phyloP scores from a whole-genome alignment of 1,140 invertebrate species.

The Saccostrea echinata region DNA sequence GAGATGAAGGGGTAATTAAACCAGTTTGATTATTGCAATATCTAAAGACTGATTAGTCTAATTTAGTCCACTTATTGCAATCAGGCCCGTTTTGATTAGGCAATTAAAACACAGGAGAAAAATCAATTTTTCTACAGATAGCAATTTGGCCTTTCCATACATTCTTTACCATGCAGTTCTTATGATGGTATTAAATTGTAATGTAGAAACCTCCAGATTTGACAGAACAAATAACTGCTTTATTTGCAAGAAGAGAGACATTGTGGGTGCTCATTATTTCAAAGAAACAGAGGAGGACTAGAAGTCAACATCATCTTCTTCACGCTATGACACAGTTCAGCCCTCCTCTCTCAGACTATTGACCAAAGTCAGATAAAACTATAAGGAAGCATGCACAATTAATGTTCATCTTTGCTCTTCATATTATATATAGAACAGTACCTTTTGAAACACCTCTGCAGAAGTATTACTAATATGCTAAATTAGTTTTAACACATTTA shows the following conservation, averaged over 20 bases:
- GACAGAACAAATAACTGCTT: constrained; percentile 23
- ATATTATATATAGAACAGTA: not conserved
- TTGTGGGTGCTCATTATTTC: not conserved
- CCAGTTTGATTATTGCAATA: constrained; percentile 45
- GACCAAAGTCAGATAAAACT: constrained; percentile 12
- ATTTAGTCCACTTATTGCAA: constrained; percentile 44
- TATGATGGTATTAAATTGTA: constrained; percentile 43
- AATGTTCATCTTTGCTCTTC: not conserved
- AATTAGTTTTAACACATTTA: constrained; percentile 27
- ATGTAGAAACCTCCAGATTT: constrained; percentile 29
- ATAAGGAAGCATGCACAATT: constrained; percentile 24
- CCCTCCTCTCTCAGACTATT: not conserved
- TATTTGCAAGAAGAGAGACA: constrained; percentile 26
- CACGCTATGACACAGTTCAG: not conserved
- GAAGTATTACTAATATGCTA: not conserved
- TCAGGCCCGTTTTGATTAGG: constrained; percentile 46
- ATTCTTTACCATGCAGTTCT: constrained; percentile 19
- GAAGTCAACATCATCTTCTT: not conserved
- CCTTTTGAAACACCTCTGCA: not conserved
- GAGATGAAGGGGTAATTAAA: constrained; percentile 45
- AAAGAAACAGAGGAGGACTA: not conserved
- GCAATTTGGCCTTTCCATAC: constrained; percentile 38
- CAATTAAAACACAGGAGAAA: constrained; percentile 44
- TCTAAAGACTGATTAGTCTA: constrained; percentile 44
- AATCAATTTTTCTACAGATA: constrained; percentile 39